These are phyloP conservation scores for Lasioglossum oenotherae DNA, from an alignment of 2,888 invertebrate genomes.

Conservation along the genomic window DNA sequence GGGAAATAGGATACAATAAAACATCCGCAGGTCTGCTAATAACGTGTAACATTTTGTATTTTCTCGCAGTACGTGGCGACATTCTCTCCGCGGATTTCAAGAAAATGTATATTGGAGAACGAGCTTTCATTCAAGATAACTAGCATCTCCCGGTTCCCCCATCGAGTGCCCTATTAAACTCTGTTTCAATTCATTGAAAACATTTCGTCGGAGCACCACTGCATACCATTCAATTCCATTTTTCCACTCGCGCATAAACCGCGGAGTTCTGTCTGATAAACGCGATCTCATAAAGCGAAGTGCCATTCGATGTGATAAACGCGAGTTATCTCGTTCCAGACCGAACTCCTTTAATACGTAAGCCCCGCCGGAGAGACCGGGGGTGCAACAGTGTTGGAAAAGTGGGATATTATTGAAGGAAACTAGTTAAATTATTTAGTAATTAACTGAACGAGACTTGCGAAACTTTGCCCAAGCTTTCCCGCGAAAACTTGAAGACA, in stretches of 20 bases:
- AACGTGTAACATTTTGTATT: neutral
- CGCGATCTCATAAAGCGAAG: slow-evolving; percentile 38
- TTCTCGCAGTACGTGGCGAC: neutral
- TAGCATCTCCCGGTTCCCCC: neutral
- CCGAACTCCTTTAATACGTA: slow-evolving; percentile 9
- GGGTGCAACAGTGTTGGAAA: neutral
- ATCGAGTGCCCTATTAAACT: slow-evolving; percentile 22
- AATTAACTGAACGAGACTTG: neutral
- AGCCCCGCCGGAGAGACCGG: neutral
- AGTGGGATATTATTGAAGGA: neutral
- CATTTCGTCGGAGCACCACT: slow-evolving; percentile 28
- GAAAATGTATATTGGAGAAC: neutral
- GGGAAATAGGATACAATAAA: neutral
- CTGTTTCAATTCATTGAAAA: slow-evolving; percentile 37
- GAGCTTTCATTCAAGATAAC: slow-evolving; percentile 24
- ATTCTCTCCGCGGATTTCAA: neutral
- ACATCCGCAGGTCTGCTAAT: neutral
- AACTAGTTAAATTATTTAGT: neutral
- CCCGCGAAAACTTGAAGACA: neutral
- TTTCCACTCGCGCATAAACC: slow-evolving; percentile 31
- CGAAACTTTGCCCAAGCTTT: neutral
- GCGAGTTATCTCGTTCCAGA: slow-evolving; percentile 24
- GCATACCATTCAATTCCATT: slow-evolving; percentile 38
- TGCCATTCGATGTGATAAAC: slow-evolving; percentile 40
- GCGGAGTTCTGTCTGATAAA: slow-evolving; percentile 32